These are phyloP conservation scores for Drosophila bipectinata DNA, from an alignment of 1,140 invertebrate genomes.

Conservation along the genomic window DNA sequence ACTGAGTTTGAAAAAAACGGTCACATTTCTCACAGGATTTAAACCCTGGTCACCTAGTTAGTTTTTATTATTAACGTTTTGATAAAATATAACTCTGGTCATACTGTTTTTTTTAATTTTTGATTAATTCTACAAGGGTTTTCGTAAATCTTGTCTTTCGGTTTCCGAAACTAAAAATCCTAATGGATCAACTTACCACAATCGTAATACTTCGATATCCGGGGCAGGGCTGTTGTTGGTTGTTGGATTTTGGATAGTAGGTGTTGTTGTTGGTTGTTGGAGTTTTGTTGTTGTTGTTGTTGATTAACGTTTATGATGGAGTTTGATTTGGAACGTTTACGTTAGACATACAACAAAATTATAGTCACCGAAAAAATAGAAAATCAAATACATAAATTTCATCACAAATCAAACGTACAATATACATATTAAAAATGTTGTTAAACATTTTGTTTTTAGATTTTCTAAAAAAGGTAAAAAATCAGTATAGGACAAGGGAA, in stretches of 20 bases:
- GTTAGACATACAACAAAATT: constrained; percentile 68
- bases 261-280: constrained; percentile 62
- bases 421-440: constrained; percentile 16
- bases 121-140: constrained; percentile 4
- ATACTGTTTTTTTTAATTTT: too few relatives aligned
- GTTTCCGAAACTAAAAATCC: constrained; percentile 4
- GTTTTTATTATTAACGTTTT: too few relatives aligned
- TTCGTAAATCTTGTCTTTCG: constrained; percentile 1
- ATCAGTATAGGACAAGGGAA: constrained; percentile 16
- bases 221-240: constrained; percentile 85
- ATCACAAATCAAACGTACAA: constrained; percentile 49
- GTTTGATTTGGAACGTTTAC: constrained; percentile 45
- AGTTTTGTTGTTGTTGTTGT: constrained; percentile 44
- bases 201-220: constrained; percentile 88
- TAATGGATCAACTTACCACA: constrained; percentile 86
- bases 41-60: too few relatives aligned
- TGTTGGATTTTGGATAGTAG: constrained; percentile 47
- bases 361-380: constrained; percentile 73
- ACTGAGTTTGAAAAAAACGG: too few relatives aligned
- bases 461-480: constrained; percentile 1
- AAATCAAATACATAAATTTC: constrained; percentile 71
- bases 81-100: too few relatives aligned
- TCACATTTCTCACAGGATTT: too few relatives aligned
- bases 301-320: constrained; percentile 61
- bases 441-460: background rate